Base-by-base conservation (phyloP, 2,888 invertebrate genomes). In the Timema cristinae region DNA sequence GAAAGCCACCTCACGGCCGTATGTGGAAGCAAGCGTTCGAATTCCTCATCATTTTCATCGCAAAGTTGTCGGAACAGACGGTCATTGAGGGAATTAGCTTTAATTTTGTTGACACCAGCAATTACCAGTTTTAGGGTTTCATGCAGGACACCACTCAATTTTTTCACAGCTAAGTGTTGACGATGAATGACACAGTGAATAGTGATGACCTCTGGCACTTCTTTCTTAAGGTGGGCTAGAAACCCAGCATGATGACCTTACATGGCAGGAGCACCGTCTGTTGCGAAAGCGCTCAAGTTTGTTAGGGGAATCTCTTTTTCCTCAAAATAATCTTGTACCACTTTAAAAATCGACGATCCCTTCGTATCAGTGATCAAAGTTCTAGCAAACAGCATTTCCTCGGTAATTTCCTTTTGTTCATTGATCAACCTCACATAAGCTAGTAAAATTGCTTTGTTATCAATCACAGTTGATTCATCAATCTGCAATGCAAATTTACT, bases 351-450 rank as follows among this genome's bases (percentile, higher is more conserved):
- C 32, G 1, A 32, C 32, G 32, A 32, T 32, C 32, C 32, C 32
- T 32, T 32, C 1, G 32, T 32, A 32, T 32, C 32, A 32, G 32
- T 72, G 63, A 70, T 71, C 68, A 74, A 68, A 72, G 70, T 68
- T 72, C 71, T 72, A 52, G 72, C 72, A 69, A 32, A 74, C 52
- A 74, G 59, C 68, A 74, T 69, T 72, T 74, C 74, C 72, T 74
- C 74, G 61, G 67, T 51, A 69, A 72, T 72, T 72, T 69, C 72
- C 67, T 73, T 70, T 67, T 68, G 59, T 71, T 72, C 71, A 72
- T 66, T 72, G 67, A 72, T 70, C 66, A 72, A 72, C 63, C 72
- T 66, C 66, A 72, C 72, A 69, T 72, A 69, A 32, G 72, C 68
- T 67, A 70, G 51, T 70, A 70, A 70, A 70, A 70, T 72, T 56